Base-by-base conservation (phyloP, 2,797 vertebrate genomes). In the Manis pentadactyla region DNA sequence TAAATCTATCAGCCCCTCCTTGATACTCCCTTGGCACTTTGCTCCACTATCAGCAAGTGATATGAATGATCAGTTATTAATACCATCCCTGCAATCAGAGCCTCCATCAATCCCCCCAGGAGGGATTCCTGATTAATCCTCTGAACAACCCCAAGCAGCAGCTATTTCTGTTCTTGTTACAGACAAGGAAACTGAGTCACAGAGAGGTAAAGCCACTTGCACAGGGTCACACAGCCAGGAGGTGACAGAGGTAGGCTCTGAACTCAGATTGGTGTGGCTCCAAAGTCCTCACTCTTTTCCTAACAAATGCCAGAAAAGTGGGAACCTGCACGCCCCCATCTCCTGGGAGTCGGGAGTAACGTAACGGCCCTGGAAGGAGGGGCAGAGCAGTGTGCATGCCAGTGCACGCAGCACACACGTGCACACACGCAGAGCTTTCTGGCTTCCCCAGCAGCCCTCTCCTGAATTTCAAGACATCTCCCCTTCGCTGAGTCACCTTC, bases 401-500 rank as follows among this genome's bases (percentile, higher is more conserved):
- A 27, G 23, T 7, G 1, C 18, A 29, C 27, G 71, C 46, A 34
- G 46, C 53, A 9, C 59, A 19, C 10, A 17, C 23, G 13, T 19
- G 46, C 37, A 17, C 19, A 51, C 17, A 4, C 37, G 19, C 15
- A 14, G 1, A 42, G 34, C 74, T 37, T 84, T 37, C 84, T 8
- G 18, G 53, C 39, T 77, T 73, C 27, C 46, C 55, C 7, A 31
- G 29, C 2, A 39, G 57, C 74, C 8, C 77, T 77, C 64, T 83
- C 92, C 92, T 61, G 59, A 83, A 95, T 84, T 63, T 68, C 81
- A 34, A 95, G 88, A 61, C 87, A 46, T 15, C 39, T 49, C 84
- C 49, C 75, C 86, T 88, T 88, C 0, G 25, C 94, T 90, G 91
- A 96, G 96, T 94, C 93, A 93, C 94, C 57, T 89, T n/a, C 14